phyloP scores from a whole-genome alignment of 2,888 invertebrate species.

The Miltochrista miniata region DNA sequence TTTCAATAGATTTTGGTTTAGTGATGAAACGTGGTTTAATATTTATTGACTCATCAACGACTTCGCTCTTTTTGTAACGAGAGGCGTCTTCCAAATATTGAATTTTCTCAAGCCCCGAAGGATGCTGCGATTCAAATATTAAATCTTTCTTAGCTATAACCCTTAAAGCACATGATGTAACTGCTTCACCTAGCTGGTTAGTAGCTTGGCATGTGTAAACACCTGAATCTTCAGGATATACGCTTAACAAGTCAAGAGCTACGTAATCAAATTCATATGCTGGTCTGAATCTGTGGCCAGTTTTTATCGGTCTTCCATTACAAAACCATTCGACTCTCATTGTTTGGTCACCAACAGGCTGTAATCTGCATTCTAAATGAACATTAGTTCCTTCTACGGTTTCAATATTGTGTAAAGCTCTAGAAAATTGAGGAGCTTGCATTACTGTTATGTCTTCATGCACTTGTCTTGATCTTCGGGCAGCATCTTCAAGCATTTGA shows the following conservation, averaged over 20 bases:
- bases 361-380: conserved; percentile 95
- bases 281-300: conserved; percentile 97
- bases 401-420: conserved; percentile 94
- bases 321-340: conserved; percentile 98
- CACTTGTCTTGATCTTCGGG: conserved; percentile 87
- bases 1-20: conserved; percentile 93
- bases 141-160: conserved; percentile 95
- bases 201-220: conserved; percentile 97
- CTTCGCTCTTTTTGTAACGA: conserved; percentile 91
- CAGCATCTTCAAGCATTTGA: conserved; percentile 92
- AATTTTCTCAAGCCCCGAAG: conserved; percentile 95
- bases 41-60: conserved; percentile 92
- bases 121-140: conserved; percentile 94
- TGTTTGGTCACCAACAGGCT: conserved; percentile 95
- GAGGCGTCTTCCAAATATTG: conserved; percentile 95
- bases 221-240: conserved; percentile 98
- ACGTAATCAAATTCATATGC: conserved; percentile 99
- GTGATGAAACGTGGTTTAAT: conserved; percentile 93
- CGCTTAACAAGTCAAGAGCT: conserved; percentile 96
- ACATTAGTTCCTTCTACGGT: conserved; percentile 96
- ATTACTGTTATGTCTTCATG: conserved; percentile 92
- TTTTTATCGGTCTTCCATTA: conserved; percentile 95
- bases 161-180: conserved; percentile 95
- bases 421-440: conserved; percentile 94
- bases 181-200: conserved; percentile 97